Conservation (phyloP, 2,888 invertebrate genomes). For the Agelastica alni region DNA sequence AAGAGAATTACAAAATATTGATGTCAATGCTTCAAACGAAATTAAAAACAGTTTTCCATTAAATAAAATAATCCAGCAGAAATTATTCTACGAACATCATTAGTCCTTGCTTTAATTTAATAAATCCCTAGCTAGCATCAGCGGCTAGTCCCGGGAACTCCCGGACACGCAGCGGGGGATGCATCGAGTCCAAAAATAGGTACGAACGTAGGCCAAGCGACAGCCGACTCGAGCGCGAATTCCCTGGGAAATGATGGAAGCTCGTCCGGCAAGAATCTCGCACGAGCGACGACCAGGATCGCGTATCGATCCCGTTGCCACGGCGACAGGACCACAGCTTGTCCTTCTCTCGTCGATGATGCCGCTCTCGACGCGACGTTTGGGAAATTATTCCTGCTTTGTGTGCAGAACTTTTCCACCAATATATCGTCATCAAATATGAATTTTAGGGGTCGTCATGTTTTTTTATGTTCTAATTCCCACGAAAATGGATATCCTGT, state of each 20-base stretch:
- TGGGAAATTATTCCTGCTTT: background rate
- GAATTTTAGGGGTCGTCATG: too few relatives aligned
- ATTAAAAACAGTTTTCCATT: too few relatives aligned
- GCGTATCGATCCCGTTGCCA: constrained; percentile 47
- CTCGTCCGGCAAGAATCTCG: constrained; percentile 6
- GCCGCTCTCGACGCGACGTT: background rate
- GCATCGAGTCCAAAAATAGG: constrained; percentile 38
- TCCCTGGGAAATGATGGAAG: constrained; percentile 46
- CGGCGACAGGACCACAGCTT: constrained; percentile 35
- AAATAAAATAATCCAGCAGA: too few relatives aligned
- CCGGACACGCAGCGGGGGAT: constrained; percentile 3
- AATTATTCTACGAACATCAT: too few relatives aligned
- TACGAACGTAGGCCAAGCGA: constrained; percentile 28
- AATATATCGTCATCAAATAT: too few relatives aligned
- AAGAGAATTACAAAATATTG: too few relatives aligned
- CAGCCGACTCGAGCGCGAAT: constrained; percentile 39
- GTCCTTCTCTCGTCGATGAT: constrained; percentile 36
- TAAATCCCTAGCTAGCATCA: too few relatives aligned
- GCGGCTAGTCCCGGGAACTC: constrained; percentile 9
- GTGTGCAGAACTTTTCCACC: background rate
- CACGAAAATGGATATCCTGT: too few relatives aligned
- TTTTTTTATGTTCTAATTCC: too few relatives aligned
- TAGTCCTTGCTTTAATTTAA: too few relatives aligned
- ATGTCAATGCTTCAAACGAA: too few relatives aligned
- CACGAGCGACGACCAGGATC: constrained; percentile 32